phyloP scores from a whole-genome alignment of 1,140 invertebrate genomes.

The Drosophila murphyi region DNA sequence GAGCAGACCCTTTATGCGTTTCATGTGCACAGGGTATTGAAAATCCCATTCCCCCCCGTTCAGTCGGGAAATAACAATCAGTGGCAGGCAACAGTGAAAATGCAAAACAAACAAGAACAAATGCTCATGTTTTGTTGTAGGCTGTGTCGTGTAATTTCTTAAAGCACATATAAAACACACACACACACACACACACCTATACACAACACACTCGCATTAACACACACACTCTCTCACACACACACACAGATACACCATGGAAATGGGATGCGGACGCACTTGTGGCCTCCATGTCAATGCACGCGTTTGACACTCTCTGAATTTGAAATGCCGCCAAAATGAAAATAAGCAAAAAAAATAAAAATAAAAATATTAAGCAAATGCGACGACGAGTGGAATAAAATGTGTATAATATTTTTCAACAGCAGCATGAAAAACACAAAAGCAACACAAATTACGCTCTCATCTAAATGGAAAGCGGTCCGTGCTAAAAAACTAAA shows the following conservation, averaged over 20 bases:
- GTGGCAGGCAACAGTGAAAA: conserved; percentile 33
- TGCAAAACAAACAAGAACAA: conserved; percentile 49
- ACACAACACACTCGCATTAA: conserved; percentile 10
- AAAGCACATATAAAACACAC: conserved; percentile 27
- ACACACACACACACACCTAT: conserved; percentile 18
- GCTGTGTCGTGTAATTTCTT: conserved; percentile 55
- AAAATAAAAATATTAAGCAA: too few species aligned
- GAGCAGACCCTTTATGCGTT: background rate
- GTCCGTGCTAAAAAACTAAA: background rate
- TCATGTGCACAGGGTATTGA: background rate
- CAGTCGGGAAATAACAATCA: conserved; percentile 59
- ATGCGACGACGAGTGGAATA: conserved; percentile 25
- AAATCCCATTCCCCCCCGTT: conserved; percentile 4
- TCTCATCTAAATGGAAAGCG: conserved; percentile 65
- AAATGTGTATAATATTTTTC: conserved; percentile 49
- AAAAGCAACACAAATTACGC: conserved; percentile 70
- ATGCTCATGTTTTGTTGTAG: conserved; percentile 25
- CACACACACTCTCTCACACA: conserved; percentile 31
- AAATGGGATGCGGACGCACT: conserved; percentile 47
- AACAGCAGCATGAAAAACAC: conserved; percentile 41
- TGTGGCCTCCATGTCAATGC: conserved; percentile 75
- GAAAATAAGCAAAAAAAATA: conserved; percentile 37
- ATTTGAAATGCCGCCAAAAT: conserved; percentile 77
- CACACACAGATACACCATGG: conserved; percentile 1
- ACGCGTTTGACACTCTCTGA: conserved; percentile 74